Evolutionary conservation across 1,140 invertebrate genomes (phyloP).

Genomic region (Zaprionus camerounensis): DNA sequence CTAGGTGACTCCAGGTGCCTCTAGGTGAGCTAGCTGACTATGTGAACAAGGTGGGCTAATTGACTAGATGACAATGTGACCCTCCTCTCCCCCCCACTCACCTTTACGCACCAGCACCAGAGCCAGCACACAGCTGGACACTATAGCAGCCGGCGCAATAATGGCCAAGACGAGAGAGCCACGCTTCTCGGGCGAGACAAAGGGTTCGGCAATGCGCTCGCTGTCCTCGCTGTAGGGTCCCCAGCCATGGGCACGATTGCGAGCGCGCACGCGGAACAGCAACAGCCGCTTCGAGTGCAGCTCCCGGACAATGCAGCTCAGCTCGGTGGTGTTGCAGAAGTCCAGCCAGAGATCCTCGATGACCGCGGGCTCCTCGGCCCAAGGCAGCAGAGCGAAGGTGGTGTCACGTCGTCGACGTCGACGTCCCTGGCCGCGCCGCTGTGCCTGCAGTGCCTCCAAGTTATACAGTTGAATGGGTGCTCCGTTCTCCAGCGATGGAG

Average conservation of each 20-base stretch:
- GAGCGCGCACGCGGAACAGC: slow-evolving; percentile 90
- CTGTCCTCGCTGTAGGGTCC: slow-evolving; percentile 87
- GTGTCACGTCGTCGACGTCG: slow-evolving; percentile 39
- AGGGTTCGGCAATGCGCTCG: slow-evolving; percentile 85
- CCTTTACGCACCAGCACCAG: slow-evolving; percentile 85
- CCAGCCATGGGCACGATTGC: slow-evolving; percentile 92
- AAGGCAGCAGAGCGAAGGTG: slow-evolving; percentile 39
- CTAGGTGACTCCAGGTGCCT: too few relatives aligned
- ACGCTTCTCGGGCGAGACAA: slow-evolving; percentile 70
- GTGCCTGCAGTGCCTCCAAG: slow-evolving; percentile 85
- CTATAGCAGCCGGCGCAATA: slow-evolving; percentile 85
- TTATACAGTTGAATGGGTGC: slow-evolving; percentile 87
- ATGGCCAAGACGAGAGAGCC: slow-evolving; percentile 86
- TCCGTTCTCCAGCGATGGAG: slow-evolving; percentile 88
- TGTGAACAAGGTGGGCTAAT: too few relatives aligned
- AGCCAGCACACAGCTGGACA: slow-evolving; percentile 82
- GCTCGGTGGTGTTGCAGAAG: slow-evolving; percentile 92
- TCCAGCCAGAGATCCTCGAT: slow-evolving; percentile 88
- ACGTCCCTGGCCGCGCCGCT: slow-evolving; percentile 9
- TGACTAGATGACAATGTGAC: too few relatives aligned
- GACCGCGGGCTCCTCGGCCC: slow-evolving; percentile 67
- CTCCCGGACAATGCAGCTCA: slow-evolving; percentile 91
- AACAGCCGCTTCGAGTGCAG: slow-evolving; percentile 88
- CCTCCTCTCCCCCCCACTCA: slow-evolving; percentile 11
- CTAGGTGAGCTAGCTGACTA: too few relatives aligned